A percentile compares a stretch with the other conserved stretches of the same genome.
These are phyloP conservation scores for Cirrhinus mrigala DNA, from an alignment of 2,797 vertebrate species.

Conservation along the genomic window DNA sequence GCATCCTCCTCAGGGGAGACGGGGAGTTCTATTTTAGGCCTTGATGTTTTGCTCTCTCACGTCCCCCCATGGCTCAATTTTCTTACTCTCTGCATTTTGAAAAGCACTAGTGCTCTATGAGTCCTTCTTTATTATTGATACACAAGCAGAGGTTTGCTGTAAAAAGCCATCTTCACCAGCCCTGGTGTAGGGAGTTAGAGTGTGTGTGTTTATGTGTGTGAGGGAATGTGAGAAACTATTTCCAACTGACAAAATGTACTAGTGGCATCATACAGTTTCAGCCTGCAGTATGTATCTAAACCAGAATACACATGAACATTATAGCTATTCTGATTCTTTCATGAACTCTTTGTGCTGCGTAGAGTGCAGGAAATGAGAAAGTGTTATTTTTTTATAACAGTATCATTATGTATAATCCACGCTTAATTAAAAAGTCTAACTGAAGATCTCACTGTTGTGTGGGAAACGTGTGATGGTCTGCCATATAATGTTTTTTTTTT, in stretches of 20 bases:
- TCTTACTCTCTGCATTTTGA: slow-evolving; percentile 42
- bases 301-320: neutral
- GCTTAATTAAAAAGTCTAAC: slow-evolving; percentile 34
- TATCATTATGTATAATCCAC: slow-evolving; percentile 13
- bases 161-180: slow-evolving; percentile 34
- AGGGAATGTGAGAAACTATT: slow-evolving; percentile 3
- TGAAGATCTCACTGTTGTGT: slow-evolving; percentile 5
- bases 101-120: slow-evolving; percentile 46
- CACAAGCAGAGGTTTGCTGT: slow-evolving; percentile 39
- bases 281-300: neutral
- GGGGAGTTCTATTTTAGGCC: slow-evolving; percentile 45
- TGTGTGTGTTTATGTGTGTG: neutral
- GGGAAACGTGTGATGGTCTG: neutral
- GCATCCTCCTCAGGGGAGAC: slow-evolving; percentile 15
- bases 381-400: slow-evolving; percentile 5
- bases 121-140: slow-evolving; percentile 59
- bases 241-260: slow-evolving; percentile 3
- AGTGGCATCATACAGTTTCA: neutral
- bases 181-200: neutral
- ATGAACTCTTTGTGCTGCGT: neutral
- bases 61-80: slow-evolving; percentile 45
- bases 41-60: slow-evolving; percentile 46
- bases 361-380: slow-evolving; percentile 18
- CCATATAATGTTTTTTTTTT: neutral
- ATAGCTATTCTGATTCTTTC: slow-evolving; percentile 20